phyloP scores from a whole-genome alignment of 2,888 invertebrate species.

The Chalcis sispes region DNA sequence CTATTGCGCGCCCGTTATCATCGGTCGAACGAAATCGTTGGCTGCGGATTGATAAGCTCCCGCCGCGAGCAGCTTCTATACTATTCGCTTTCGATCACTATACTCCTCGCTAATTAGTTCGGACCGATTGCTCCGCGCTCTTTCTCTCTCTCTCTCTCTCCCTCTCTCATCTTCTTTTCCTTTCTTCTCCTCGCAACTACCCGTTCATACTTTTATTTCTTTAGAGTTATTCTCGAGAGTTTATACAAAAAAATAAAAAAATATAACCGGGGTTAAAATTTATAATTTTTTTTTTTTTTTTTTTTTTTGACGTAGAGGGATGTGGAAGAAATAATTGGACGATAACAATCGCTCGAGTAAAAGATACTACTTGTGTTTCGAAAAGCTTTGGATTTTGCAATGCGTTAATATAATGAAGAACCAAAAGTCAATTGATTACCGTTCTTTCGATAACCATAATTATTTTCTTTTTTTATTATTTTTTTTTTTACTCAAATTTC shows the following conservation, averaged over 20 bases:
- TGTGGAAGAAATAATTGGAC: conserved; percentile 28
- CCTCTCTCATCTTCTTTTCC: not conserved
- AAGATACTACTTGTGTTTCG: not conserved
- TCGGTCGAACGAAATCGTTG: conserved; percentile 7
- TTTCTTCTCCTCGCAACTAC: conserved; percentile 10
- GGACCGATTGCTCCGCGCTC: not conserved
- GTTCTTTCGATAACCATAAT: no score
- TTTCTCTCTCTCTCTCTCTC: no score
- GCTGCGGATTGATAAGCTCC: conserved; percentile 3
- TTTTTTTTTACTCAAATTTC: no score
- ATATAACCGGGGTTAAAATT: no score
- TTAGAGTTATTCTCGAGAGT: no score
- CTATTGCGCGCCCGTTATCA: not conserved
- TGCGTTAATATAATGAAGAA: not conserved
- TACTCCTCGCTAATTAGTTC: conserved; percentile 37
- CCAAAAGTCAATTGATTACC: no score
- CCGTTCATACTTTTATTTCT: no score
- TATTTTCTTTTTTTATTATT: no score
- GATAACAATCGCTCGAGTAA: not conserved
- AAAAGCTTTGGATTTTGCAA: not conserved
- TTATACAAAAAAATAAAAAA: no score
- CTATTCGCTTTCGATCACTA: not conserved
- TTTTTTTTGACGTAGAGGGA: not conserved
- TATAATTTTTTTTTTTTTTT: not conserved
- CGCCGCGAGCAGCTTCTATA: not conserved